phyloP scores from a whole-genome alignment of 2,113 vertebrate genomes.

The Takifugu flavidus region DNA sequence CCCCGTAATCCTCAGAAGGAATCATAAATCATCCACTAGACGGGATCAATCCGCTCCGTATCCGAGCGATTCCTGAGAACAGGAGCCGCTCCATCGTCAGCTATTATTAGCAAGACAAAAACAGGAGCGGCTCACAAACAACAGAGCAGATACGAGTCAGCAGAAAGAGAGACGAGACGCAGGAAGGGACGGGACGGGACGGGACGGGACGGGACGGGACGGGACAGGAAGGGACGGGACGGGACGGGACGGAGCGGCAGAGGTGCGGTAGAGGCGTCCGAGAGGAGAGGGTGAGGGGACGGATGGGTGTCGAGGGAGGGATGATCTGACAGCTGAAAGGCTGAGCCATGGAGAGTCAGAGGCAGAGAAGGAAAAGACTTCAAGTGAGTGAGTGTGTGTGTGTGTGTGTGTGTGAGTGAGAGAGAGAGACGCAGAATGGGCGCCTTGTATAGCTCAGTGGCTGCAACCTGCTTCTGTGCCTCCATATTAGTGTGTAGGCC shows the following conservation, averaged over 20 bases:
- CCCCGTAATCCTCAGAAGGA: too few species aligned
- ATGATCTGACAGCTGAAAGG: neutral
- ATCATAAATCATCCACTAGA: too few species aligned
- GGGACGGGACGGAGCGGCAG: neutral
- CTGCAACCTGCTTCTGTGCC: conserved; percentile 14
- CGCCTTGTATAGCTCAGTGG: conserved; percentile 37
- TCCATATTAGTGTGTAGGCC: conserved; percentile 11
- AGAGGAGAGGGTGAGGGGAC: neutral
- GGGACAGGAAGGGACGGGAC: conserved; percentile 12
- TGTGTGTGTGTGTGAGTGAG: neutral
- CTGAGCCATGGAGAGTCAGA: neutral
- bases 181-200: neutral
- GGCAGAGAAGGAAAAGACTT: conserved; percentile 8
- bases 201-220: neutral
- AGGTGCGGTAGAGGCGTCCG: neutral
- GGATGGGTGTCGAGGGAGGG: neutral
- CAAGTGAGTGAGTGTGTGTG: conserved; percentile 4
- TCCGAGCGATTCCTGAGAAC: conserved; percentile 21
- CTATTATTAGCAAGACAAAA: conserved; percentile 56
- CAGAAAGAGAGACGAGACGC: conserved; percentile 22
- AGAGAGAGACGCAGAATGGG: conserved; percentile 47
- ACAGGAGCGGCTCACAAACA: conserved; percentile 28
- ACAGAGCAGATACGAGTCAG: conserved; percentile 25
- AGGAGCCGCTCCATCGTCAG: conserved; percentile 23
- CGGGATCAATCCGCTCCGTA: neutral